phyloP scores from a whole-genome alignment of 2,113 vertebrate genomes.

The Embiotoca jacksoni region DNA sequence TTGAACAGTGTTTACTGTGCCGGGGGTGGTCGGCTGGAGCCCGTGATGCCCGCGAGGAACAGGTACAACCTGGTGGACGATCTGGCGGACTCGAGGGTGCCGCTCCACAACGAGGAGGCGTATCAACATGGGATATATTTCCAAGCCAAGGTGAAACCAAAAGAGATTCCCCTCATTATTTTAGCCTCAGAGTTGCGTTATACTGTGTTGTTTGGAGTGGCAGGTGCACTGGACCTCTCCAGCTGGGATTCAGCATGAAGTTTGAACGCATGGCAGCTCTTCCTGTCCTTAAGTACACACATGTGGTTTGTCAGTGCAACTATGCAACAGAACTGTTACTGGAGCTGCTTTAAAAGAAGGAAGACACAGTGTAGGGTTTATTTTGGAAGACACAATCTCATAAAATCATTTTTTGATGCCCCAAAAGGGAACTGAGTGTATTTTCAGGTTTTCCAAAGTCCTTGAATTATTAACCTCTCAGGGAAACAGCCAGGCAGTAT shows the following conservation, averaged over 20 bases:
- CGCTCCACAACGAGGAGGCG: slow-evolving; percentile 93
- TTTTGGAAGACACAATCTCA: not conserved
- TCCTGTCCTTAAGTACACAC: not conserved
- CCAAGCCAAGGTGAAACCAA: slow-evolving; percentile 90
- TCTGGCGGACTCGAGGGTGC: slow-evolving; percentile 89
- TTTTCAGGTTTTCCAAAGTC: slow-evolving; percentile 21
- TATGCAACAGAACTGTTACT: too few species aligned
- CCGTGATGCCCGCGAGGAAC: slow-evolving; percentile 88
- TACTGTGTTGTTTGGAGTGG: not conserved
- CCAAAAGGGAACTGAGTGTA: slow-evolving; percentile 16
- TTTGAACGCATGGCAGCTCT: slow-evolving; percentile 51
- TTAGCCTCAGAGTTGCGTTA: not conserved
- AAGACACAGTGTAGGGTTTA: not conserved
- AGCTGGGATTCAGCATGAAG: slow-evolving; percentile 34
- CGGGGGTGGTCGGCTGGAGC: not conserved
- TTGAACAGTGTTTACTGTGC: slow-evolving; percentile 14
- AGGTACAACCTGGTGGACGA: slow-evolving; percentile 96
- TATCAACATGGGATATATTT: slow-evolving; percentile 93
- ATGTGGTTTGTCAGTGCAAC: too few species aligned
- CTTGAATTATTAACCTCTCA: slow-evolving; percentile 42
- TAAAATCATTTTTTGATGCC: not conserved
- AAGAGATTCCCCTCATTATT: too few species aligned
- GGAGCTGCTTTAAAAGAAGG: not conserved
- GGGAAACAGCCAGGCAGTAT: not conserved
- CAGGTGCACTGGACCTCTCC: slow-evolving; percentile 56